These are phyloP conservation scores for Daphoenositta chrysoptera DNA, from an alignment of 2,113 vertebrate genomes.

Conservation along the genomic window DNA sequence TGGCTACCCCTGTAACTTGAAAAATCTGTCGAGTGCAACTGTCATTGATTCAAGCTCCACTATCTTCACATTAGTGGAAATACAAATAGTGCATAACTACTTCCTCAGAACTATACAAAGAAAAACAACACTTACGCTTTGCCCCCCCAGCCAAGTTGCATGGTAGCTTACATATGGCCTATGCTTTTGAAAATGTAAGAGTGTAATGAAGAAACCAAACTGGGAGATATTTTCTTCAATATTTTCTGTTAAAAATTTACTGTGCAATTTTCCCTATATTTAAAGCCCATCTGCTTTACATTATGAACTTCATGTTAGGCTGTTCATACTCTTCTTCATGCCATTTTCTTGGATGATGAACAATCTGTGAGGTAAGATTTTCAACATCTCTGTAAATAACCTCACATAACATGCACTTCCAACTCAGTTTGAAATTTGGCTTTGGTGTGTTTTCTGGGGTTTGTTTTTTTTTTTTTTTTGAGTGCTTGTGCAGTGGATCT, in stretches of 20 bases:
- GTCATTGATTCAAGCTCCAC: conserved; percentile 53
- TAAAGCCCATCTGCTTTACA: conserved; percentile 11
- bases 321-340: neutral
- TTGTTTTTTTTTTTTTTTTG: neutral
- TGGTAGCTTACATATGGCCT: neutral
- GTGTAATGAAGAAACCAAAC: neutral
- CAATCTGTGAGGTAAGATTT: conserved; percentile 2
- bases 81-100: conserved; percentile 60
- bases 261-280: neutral
- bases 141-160: neutral
- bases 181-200: neutral
- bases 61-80: conserved; percentile 43
- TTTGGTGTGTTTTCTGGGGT: neutral
- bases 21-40: conserved; percentile 48
- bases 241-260: neutral
- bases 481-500: neutral
- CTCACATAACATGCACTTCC: neutral
- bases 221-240: neutral
- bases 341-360: neutral
- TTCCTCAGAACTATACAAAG: conserved; percentile 27
- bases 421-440: neutral
- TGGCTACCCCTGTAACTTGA: neutral
- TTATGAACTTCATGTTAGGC: neutral
- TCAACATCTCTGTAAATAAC: neutral
- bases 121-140: neutral